Percentiles rank a stretch among this genome's conserved stretches.
phyloP scores from a whole-genome alignment of 1,140 invertebrate genomes.

The Anastrepha ludens region DNA sequence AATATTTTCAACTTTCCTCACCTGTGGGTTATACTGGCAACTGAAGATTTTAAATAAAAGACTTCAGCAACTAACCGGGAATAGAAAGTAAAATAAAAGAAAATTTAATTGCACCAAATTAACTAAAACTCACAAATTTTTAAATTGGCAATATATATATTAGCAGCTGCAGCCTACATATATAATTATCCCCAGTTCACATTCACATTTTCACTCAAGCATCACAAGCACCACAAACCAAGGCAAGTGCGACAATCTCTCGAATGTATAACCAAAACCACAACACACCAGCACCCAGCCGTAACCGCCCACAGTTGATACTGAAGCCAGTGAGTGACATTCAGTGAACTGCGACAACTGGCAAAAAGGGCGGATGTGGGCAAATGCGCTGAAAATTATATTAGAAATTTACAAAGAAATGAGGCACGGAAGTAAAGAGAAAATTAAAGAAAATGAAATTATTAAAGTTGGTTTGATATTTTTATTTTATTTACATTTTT shows the following conservation, averaged over 20 bases:
- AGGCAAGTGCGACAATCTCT: background rate
- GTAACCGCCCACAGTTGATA: background rate
- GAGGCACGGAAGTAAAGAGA: background rate
- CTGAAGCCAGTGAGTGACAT: background rate
- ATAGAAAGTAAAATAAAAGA: too few relatives aligned
- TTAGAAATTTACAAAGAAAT: background rate
- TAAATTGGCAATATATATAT: background rate
- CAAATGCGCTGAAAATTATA: background rate
- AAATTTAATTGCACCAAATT: background rate
- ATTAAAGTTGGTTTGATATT: too few relatives aligned
- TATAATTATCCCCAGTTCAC: background rate
- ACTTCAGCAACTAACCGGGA: too few relatives aligned
- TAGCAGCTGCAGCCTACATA: background rate
- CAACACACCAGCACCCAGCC: conserved; percentile 33
- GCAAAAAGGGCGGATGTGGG: background rate
- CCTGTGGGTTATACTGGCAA: too few relatives aligned
- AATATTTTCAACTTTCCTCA: too few relatives aligned
- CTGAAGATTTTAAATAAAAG: too few relatives aligned
- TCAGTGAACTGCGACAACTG: conserved; percentile 5
- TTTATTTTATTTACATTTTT: too few relatives aligned
- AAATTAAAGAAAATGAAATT: background rate
- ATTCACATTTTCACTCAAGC: background rate
- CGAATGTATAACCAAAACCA: conserved; percentile 4
- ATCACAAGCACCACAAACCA: background rate
- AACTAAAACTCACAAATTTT: background rate